Evolutionary conservation across 2,888 invertebrate species (phyloP), one percentile per base, ranked within the genome.

Genomic region (Papilio elwesi): DNA sequence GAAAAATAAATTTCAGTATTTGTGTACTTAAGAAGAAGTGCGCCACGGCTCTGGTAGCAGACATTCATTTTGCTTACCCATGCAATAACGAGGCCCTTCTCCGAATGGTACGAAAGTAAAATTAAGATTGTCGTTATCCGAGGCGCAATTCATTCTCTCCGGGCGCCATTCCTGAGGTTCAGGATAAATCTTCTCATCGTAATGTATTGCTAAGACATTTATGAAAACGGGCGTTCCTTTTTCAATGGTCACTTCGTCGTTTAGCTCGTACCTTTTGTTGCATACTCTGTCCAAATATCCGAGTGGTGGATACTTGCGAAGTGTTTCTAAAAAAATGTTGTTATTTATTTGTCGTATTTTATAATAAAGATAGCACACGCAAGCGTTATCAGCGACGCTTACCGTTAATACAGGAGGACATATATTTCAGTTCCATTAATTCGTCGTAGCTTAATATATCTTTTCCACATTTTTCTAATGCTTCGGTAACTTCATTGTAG

Each of bases 71-170:
- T 2, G 55, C 67, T 69, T 77, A 82, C 82, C 82, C 55, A 82
- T 83, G 74, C 84, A 84, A 75, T 87, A 89, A 9, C 88, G 84
- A 0, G 91, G 91, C 51, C 91, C 91, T 57, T 89, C 90, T 8
- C 91, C 91, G 68, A 91, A 91, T 0, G 91, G 89, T 26, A 91
- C 53, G 68, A 89, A 89, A 0, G 82, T 84, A 77, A 82, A 90
- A 26, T 87, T 82, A 10, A 83, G 75, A 48, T 89, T 90, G 65
- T 90, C 89, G 38, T 79, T 83, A 66, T 90, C 89, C 0, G 77
- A 75, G 4, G 83, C 74, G 15, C 78, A 74, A 6, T 71, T 69
- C 77, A 88, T 87, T 68, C 91, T 83, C 71, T 89, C 89, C 0
- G 91, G 91, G 0, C 77, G 79, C 90, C 90, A 91, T 66, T 83